phyloP scores from a whole-genome alignment of 37 sponge, comb jelly and placozoan species.

The Ephydatia muelleri region DNA sequence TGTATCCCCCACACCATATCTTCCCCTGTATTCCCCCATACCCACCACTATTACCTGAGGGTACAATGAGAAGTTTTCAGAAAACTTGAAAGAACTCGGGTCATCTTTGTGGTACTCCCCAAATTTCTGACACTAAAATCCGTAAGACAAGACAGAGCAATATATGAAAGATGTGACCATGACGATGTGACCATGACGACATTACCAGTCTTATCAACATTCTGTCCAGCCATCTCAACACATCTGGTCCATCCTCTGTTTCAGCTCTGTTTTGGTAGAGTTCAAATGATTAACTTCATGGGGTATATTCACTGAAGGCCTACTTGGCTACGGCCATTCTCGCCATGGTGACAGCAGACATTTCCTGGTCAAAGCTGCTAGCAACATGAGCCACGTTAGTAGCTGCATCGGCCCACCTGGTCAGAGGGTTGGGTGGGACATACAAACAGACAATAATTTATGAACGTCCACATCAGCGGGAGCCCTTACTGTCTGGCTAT shows the following conservation, averaged over 20 bases:
- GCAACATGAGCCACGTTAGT: slow-evolving; percentile 79
- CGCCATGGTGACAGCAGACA: slow-evolving; percentile 91
- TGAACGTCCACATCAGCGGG: too few relatives aligned
- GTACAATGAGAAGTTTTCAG: slow-evolving; percentile 96
- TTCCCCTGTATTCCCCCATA: neutral
- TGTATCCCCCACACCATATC: neutral
- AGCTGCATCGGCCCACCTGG: slow-evolving; percentile 93
- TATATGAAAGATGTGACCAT: too few relatives aligned
- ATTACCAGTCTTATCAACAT: slow-evolving; percentile 91
- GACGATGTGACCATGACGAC: too few relatives aligned
- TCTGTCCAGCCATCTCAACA: slow-evolving; percentile 96
- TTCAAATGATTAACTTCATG: neutral
- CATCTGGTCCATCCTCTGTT: slow-evolving; percentile 96
- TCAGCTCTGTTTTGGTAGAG: slow-evolving; percentile 65
- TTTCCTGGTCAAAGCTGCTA: slow-evolving; percentile 97
- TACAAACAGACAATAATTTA: neutral
- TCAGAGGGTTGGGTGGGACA: neutral
- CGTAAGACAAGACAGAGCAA: neutral
- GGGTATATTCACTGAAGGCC: neutral
- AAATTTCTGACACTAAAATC: slow-evolving; percentile 93
- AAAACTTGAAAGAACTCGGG: slow-evolving; percentile 90
- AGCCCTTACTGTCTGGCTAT: slow-evolving; percentile 91
- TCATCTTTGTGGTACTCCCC: slow-evolving; percentile 94
- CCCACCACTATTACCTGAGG: slow-evolving; percentile 76
- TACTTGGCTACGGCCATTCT: slow-evolving; percentile 84